Base-by-base conservation (phyloP, 2,113 vertebrate species). In the Cyanoderma ruficeps region DNA sequence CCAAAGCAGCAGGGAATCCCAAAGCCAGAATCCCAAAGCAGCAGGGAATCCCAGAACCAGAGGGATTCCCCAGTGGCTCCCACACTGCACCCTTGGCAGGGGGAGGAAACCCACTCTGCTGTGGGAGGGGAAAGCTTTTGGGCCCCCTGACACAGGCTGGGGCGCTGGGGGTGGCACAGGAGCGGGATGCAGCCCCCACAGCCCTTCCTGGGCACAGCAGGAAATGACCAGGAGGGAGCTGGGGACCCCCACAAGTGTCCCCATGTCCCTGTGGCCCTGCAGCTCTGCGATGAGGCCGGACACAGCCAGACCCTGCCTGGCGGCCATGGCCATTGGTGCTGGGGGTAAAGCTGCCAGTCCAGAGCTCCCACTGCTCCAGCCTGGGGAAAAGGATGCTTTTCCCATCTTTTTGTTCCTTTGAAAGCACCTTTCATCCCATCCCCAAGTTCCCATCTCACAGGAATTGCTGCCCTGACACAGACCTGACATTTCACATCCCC, bases 261-360 rank as follows among this genome's bases (percentile, higher is more conserved):
- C 33, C 44, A 8, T 0, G 0, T 8, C 49, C 1, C 2, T 7
- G 39, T 0, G 0, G 7, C 49, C 1, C 2, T 7, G 39, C 42
- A 50, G 67, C 57, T 52, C 53, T 0, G 17, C 63, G 49, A 19
- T 4, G 39, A 24, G 49, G 37, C 33, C 67, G 53, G 28, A 44
- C 41, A 17, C 23, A 35, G 59, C 15, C 77, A 71, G 47, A 22
- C 25, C 77, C 59, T 61, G 69, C 12, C n/a, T 55, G 55, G 28
- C 46, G 76, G 28, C 42, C 23, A 0, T 2, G 37, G 55, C 18
- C 50, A 22, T 27, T 53, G 24, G 7, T 68, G 7, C n/a, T 27
- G 23, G 23, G 25, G 15, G 14, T 39, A 35, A 30, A 64, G 28
- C 49, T 44, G 49, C 33, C 57, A 35, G 7, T 5, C 10, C 44